These are phyloP conservation scores for Sitobion miscanthi DNA, from an alignment of 1,140 invertebrate genomes.

Conservation along the genomic window DNA sequence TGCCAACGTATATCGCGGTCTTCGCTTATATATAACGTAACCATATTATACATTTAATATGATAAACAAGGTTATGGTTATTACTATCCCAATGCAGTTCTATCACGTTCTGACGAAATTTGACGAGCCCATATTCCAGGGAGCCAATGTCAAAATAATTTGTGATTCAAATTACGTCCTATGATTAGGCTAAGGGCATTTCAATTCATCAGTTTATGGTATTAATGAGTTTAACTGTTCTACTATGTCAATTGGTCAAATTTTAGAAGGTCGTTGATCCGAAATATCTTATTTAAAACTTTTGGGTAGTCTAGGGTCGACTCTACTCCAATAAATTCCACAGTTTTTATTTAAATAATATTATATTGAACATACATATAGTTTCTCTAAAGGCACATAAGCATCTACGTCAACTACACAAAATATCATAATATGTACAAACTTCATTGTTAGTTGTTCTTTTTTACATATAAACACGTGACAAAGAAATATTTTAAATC, in stretches of 20 bases:
- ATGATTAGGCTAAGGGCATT: constrained; percentile 31
- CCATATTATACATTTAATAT: constrained; percentile 4
- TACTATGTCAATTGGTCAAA: background rate
- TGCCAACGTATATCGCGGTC: background rate
- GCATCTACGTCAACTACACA: background rate
- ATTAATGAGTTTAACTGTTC: constrained; percentile 23
- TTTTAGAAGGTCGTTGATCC: constrained; percentile 17
- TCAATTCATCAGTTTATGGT: constrained; percentile 18
- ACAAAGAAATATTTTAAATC: background rate
- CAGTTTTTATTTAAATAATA: background rate
- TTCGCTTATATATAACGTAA: background rate
- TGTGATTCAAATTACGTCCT: constrained; percentile 41
- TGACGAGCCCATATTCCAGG: background rate
- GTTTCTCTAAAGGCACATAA: background rate
- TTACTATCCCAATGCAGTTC: background rate
- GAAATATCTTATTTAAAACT: background rate
- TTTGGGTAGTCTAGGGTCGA: background rate
- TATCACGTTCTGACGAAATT: constrained; percentile 22
- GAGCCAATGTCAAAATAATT: constrained; percentile 47
- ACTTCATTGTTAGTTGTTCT: background rate
- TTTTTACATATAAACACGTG: background rate
- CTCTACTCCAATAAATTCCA: background rate
- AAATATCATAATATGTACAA: background rate
- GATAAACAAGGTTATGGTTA: constrained; percentile 14
- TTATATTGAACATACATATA: background rate